These are phyloP conservation scores for Crossocerus cetratus DNA, from an alignment of 2,888 invertebrate species.

Conservation along the genomic window DNA sequence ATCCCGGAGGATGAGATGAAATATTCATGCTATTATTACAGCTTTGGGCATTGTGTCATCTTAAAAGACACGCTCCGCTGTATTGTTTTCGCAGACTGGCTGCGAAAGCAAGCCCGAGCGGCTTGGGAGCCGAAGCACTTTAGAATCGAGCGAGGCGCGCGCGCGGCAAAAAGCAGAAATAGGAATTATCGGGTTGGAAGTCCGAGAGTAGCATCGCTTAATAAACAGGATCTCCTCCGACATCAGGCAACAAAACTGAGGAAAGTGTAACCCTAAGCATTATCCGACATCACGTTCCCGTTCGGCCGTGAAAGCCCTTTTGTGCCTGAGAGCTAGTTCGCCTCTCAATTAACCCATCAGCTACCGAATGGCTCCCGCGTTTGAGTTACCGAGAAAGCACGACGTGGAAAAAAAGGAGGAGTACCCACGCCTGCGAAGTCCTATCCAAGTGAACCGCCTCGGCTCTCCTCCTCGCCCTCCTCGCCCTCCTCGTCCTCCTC, in stretches of 20 bases:
- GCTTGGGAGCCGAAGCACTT: conserved; percentile 1
- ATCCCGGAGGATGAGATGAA: conserved; percentile 48
- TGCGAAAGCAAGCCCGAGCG: background rate
- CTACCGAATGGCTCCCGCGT: conserved; percentile 73
- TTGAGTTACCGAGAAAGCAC: conserved; percentile 64
- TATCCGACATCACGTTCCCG: conserved; percentile 45
- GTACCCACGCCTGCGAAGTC: conserved; percentile 44
- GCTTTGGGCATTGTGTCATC: conserved; percentile 48
- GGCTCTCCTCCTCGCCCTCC: too few species aligned
- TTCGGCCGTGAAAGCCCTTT: conserved; percentile 60
- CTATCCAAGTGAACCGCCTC: conserved; percentile 18
- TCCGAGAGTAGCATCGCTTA: background rate
- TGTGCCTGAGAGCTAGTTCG: conserved; percentile 65
- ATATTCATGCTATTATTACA: conserved; percentile 70
- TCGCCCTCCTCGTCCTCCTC: too few species aligned
- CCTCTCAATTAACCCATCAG: conserved; percentile 74
- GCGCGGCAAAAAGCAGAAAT: background rate
- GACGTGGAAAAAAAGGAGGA: conserved; percentile 49
- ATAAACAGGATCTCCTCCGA: background rate
- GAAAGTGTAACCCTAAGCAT: conserved; percentile 18
- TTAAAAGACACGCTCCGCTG: background rate
- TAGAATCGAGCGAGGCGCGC: conserved; percentile 3
- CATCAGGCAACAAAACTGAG: background rate
- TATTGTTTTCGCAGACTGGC: background rate
- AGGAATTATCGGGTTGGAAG: background rate